These are phyloP conservation scores for Thereva nobilitata DNA, from an alignment of 2,888 invertebrate genomes.

Conservation along the genomic window DNA sequence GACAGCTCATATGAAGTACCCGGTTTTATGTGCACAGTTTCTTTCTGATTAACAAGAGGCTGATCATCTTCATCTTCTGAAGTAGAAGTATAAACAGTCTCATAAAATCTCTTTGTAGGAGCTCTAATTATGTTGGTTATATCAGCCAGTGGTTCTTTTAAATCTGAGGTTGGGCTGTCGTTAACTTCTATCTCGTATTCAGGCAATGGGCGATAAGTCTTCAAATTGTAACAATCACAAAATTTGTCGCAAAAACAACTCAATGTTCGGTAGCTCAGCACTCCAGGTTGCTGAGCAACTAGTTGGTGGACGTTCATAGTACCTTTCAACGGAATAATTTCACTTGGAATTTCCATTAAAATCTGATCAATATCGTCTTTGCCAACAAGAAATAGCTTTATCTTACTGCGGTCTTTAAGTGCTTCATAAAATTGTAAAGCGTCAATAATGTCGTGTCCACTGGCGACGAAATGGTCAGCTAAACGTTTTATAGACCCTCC, in stretches of 20 bases:
- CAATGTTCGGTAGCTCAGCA: too few relatives aligned
- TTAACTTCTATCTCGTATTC: not conserved
- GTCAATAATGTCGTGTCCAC: slow-evolving; percentile 9
- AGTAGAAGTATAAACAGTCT: too few relatives aligned
- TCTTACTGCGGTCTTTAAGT: slow-evolving; percentile 4
- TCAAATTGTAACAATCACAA: too few relatives aligned
- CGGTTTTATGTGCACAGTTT: too few relatives aligned
- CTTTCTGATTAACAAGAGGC: too few relatives aligned
- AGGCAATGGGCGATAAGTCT: too few relatives aligned
- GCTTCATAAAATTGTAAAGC: slow-evolving; percentile 7
- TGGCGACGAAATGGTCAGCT: slow-evolving; percentile 8
- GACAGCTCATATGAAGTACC: too few relatives aligned
- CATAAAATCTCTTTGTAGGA: slow-evolving; percentile 1
- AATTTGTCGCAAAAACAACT: too few relatives aligned
- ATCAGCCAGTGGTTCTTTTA: slow-evolving; percentile 10
- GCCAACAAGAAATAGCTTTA: slow-evolving; percentile 2
- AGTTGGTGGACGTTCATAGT: too few relatives aligned
- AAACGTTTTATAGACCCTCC: slow-evolving; percentile 13
- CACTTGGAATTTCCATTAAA: slow-evolving; percentile 6
- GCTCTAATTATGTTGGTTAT: slow-evolving; percentile 8
- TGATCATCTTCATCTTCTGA: too few relatives aligned
- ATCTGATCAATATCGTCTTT: slow-evolving; percentile 4
- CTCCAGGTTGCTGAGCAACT: too few relatives aligned
- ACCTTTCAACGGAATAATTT: too few relatives aligned
- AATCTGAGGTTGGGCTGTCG: slow-evolving; percentile 8